Percentiles rank a stretch among this genome's conserved stretches.
These are phyloP conservation scores for Euwallacea similis DNA, from an alignment of 1,140 invertebrate genomes.

Conservation along the genomic window DNA sequence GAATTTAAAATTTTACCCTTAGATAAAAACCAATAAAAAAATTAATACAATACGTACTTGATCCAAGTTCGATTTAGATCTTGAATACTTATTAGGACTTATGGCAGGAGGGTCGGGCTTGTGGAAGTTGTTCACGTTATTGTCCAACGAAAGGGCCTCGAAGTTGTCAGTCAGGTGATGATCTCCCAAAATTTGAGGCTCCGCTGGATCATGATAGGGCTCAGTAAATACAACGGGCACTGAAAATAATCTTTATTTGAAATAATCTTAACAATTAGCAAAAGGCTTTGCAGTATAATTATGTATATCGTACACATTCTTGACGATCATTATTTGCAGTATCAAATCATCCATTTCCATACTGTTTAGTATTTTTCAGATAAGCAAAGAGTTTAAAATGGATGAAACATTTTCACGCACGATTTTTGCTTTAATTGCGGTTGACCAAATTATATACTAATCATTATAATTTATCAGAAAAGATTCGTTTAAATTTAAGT, in stretches of 20 bases:
- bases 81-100: slow-evolving; percentile 47
- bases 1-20: too few species aligned
- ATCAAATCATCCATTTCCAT: too few species aligned
- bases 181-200: slow-evolving; percentile 48
- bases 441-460: too few species aligned
- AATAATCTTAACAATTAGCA: slow-evolving; percentile 4
- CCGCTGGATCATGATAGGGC: slow-evolving; percentile 42
- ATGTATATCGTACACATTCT: not conserved
- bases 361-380: too few species aligned
- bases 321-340: too few species aligned
- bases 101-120: slow-evolving; percentile 38
- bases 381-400: too few species aligned
- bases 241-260: slow-evolving; percentile 14
- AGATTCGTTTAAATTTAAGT: too few species aligned
- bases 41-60: slow-evolving; percentile 37
- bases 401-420: too few species aligned
- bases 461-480: too few species aligned
- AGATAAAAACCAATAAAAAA: too few species aligned
- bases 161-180: slow-evolving; percentile 43
- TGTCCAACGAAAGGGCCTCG: slow-evolving; percentile 51
- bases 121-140: slow-evolving; percentile 46
- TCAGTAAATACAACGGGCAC: slow-evolving; percentile 14
- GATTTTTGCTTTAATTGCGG: too few species aligned
- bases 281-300: not conserved
- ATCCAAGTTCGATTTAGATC: slow-evolving; percentile 53